Base-by-base conservation (phyloP, 2,113 vertebrate species). In the Hiodon tergisus region DNA sequence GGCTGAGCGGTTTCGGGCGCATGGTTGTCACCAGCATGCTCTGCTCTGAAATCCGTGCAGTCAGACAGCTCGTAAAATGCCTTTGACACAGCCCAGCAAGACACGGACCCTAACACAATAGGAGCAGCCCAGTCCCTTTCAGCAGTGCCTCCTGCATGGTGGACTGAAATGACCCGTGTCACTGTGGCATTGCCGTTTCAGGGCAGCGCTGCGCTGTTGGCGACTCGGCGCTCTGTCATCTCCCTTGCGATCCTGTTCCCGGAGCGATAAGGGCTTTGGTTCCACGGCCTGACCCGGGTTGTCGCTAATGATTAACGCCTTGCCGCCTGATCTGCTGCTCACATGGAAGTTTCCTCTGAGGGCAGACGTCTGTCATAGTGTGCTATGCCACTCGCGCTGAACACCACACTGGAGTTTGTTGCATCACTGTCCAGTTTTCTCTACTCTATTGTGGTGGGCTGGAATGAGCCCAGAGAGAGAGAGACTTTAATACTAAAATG, bases 261-360 rank as follows among this genome's bases (percentile, higher is more conserved):
- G 17, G 61, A 13, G 31, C 58, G 46, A 75, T 75, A 50, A 58
- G 54, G 63, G 46, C 63, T 16, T 54, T 13, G 53, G 63, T 54
- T 68, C 10, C 13, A 10, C 31, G 53, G 55, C 14, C 4, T 50
- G 31, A 59, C 73, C 65, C 53, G 13, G 7, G 13, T 66, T 50
- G 63, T 67, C 31, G 50, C 46, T 72, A 62, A 62, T 52, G 73
- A 75, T 75, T 68, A 75, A 68, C 73, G 31, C 52, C 62, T 55
- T 47, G 52, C 17, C 31, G n/a, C 31, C 73, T 57, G 69, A n/a
- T 71, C 53, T 10, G 17, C 53, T 14, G 31, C 47, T 16, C 46
- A 50, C 46, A 16, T 63, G 73, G 68, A 67, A 47, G 11, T 8
- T 6, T 71, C 54, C 10, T 53, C 13, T 6, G 31, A 31, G 8